Evolutionary conservation across 2,113 vertebrate species (phyloP).

Genomic region (Channa maculata): DNA sequence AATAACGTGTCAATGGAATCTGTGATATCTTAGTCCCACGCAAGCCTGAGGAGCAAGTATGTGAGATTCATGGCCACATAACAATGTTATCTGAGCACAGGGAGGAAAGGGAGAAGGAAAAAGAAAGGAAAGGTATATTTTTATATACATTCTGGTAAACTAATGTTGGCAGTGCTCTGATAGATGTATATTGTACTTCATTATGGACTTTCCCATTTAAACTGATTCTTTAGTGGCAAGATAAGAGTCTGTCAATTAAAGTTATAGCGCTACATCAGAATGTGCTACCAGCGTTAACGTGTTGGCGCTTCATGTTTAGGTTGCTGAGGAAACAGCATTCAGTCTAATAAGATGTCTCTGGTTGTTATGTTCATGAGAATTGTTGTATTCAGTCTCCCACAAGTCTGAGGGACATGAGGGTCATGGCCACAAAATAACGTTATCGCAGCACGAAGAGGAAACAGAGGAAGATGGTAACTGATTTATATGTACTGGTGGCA

Average conservation of each 20-base stretch:
- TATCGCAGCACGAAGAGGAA: neutral
- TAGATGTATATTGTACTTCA: too few species aligned
- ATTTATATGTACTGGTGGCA: too few species aligned
- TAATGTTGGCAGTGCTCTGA: too few species aligned
- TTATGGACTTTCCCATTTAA: neutral
- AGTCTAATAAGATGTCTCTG: neutral
- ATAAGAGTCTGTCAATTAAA: neutral
- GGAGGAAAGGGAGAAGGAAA: neutral
- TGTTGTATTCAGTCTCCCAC: neutral
- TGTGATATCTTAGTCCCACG: constrained; percentile 22
- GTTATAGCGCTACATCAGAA: neutral
- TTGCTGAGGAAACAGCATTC: neutral
- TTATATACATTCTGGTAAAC: too few species aligned
- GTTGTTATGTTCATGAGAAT: neutral
- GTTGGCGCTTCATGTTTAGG: neutral
- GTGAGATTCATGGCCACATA: constrained; percentile 6
- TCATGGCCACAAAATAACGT: neutral
- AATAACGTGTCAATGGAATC: too few species aligned
- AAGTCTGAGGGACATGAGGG: neutral
- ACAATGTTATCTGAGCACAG: neutral
- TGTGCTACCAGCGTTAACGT: neutral
- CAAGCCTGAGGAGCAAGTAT: constrained; percentile 6
- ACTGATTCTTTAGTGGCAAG: too few species aligned
- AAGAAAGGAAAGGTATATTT: neutral
- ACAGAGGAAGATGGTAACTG: neutral